phyloP scores from a whole-genome alignment of 2,113 vertebrate species.

The Proteles cristata region DNA sequence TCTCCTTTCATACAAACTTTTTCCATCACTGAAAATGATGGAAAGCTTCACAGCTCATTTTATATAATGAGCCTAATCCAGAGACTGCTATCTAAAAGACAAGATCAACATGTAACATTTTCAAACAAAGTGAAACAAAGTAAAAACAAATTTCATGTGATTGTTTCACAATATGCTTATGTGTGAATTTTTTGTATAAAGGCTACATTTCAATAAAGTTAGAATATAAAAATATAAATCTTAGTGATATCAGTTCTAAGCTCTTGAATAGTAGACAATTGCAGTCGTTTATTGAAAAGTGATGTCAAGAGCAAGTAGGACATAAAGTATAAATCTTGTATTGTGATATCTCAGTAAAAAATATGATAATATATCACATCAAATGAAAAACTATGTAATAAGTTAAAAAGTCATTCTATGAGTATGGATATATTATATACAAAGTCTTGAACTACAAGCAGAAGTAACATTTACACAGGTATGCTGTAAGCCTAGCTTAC shows the following conservation, averaged over 20 bases:
- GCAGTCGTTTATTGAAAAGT: background rate
- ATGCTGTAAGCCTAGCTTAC: background rate
- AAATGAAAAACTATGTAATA: background rate
- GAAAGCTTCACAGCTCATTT: background rate
- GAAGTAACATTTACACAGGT: background rate
- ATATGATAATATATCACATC: background rate
- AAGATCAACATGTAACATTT: background rate
- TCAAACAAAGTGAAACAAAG: background rate
- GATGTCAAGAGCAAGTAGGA: background rate
- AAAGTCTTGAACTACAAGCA: slow-evolving; percentile 24
- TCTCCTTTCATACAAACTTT: background rate
- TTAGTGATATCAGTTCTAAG: background rate
- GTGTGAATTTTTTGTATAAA: background rate
- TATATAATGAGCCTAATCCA: background rate
- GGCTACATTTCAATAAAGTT: background rate
- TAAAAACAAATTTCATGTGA: background rate
- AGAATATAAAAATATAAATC: background rate
- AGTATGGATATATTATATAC: background rate
- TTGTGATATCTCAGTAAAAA: background rate
- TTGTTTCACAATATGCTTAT: background rate
- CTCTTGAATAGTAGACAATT: background rate
- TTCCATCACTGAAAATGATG: slow-evolving; percentile 10
- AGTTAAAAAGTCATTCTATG: background rate
- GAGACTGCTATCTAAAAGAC: background rate
- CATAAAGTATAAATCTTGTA: background rate